Conservation (phyloP, 2,888 invertebrate species). For the Oligia latruncula region DNA sequence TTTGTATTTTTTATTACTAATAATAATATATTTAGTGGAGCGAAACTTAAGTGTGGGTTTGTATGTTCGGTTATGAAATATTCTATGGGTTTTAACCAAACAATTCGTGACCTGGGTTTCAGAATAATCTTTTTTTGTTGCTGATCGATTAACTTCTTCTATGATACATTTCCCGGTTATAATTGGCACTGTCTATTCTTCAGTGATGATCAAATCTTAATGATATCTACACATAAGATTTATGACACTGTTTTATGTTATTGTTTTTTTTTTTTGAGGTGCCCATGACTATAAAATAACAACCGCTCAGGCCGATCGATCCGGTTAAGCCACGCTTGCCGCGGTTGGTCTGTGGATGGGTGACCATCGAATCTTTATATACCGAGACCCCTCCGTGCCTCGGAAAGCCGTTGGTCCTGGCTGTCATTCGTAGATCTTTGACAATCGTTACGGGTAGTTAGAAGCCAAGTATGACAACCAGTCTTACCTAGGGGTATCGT, state of each 20-base stretch:
- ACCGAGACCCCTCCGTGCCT: neutral
- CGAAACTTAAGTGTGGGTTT: neutral
- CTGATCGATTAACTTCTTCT: neutral
- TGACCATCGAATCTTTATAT: neutral
- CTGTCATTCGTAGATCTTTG: neutral
- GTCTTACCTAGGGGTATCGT: neutral
- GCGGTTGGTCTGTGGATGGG: neutral
- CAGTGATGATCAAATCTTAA: too few species aligned
- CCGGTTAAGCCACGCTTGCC: neutral
- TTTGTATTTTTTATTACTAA: slow-evolving; percentile 44
- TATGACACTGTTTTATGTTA: too few species aligned
- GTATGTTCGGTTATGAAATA: neutral
- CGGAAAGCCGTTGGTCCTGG: neutral
- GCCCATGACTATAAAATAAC: neutral
- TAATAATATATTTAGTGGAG: neutral
- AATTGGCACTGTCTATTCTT: neutral
- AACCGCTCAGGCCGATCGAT: neutral
- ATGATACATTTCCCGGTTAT: neutral
- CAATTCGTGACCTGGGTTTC: neutral
- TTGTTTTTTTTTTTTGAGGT: neutral
- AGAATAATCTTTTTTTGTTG: neutral
- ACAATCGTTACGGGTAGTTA: neutral
- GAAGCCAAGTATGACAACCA: neutral
- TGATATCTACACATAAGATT: too few species aligned
- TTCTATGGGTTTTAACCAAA: neutral